phyloP scores from a whole-genome alignment of 2,113 vertebrate genomes.

The Antidorcas marsupialis region DNA sequence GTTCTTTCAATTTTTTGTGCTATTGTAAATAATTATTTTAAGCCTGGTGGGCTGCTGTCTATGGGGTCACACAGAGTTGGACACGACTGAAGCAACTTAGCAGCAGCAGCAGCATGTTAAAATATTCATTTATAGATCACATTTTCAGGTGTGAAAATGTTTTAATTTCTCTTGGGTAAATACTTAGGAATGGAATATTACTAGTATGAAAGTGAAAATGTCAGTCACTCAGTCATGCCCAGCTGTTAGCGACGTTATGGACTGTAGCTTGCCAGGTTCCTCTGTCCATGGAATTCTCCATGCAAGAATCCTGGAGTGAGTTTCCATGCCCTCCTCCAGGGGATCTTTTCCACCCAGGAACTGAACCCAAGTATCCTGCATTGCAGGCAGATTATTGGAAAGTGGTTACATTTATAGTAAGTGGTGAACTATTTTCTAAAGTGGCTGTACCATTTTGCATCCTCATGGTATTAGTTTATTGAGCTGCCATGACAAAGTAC shows the following conservation, averaged over 20 bases:
- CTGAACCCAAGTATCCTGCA: neutral
- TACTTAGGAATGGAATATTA: neutral
- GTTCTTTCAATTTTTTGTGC: neutral
- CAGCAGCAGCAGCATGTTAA: neutral
- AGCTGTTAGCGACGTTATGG: neutral
- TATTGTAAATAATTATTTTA: neutral
- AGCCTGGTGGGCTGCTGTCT: neutral
- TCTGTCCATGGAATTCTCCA: neutral
- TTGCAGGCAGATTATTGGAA: neutral
- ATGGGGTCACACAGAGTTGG: fast-evolving
- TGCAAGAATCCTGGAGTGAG: neutral
- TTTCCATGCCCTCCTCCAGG: neutral
- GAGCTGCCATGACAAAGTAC: neutral
- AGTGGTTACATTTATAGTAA: neutral
- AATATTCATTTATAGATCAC: neutral
- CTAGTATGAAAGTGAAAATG: neutral
- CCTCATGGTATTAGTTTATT: neutral
- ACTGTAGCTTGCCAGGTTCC: neutral
- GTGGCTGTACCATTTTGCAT: neutral
- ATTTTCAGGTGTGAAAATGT: neutral
- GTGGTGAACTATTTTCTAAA: neutral
- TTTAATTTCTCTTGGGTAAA: slow-evolving; percentile 12
- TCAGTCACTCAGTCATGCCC: neutral
- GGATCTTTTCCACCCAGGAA: neutral
- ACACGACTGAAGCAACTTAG: neutral